Evolutionary conservation across 1,140 invertebrate genomes (phyloP).

Genomic region (Drosophila fuyamai): DNA sequence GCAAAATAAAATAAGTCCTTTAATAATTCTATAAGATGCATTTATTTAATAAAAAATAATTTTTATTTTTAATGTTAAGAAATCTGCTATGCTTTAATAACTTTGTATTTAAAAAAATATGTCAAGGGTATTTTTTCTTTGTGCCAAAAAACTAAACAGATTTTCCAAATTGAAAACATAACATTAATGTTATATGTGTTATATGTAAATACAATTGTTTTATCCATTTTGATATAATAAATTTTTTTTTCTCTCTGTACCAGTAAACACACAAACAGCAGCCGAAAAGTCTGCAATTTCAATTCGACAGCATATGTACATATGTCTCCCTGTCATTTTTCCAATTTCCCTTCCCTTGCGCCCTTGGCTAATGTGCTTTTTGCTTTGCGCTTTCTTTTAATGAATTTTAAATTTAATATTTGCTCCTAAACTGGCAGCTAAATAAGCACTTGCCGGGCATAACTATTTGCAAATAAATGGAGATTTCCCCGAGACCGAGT

Average conservation of each 20-base stretch:
- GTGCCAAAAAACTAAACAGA: too few relatives aligned
- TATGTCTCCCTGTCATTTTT: constrained; percentile 5
- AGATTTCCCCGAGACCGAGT: constrained; percentile 10
- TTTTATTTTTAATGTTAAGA: too few relatives aligned
- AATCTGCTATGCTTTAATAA: too few relatives aligned
- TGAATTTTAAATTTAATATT: constrained; percentile 72
- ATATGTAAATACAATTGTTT: too few relatives aligned
- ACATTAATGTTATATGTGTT: too few relatives aligned
- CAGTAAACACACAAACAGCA: constrained; percentile 10
- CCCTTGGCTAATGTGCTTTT: constrained; percentile 55
- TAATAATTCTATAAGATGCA: too few relatives aligned
- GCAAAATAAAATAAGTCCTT: neutral
- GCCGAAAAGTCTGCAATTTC: constrained; percentile 41
- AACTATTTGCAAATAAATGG: constrained; percentile 54
- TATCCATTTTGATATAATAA: too few relatives aligned
- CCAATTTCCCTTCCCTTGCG: constrained; percentile 6
- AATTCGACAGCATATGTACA: constrained; percentile 45
- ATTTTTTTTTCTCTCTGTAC: neutral
- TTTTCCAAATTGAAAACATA: too few relatives aligned
- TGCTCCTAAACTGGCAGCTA: constrained; percentile 41
- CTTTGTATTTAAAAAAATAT: too few relatives aligned
- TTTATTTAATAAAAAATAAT: neutral
- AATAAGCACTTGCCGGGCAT: constrained; percentile 58
- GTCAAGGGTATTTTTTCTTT: too few relatives aligned
- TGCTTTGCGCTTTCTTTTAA: constrained; percentile 54